A percentile compares a stretch with the other conserved stretches of the same genome.
Conservation (phyloP, 2,888 invertebrate species). For the Tipula confusa region DNA sequence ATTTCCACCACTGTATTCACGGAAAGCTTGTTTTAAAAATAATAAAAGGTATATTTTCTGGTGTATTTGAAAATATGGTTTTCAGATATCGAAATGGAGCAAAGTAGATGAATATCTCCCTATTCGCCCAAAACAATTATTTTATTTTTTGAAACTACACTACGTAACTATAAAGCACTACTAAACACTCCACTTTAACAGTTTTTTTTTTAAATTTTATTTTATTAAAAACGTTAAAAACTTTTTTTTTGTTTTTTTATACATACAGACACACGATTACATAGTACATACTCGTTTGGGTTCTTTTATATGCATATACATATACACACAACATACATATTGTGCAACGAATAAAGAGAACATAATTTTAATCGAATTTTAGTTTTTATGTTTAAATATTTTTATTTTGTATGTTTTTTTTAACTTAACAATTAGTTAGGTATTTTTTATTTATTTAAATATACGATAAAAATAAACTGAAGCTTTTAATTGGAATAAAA, state of each 20-base stretch:
- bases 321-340: too few relatives aligned
- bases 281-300: too few relatives aligned
- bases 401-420: not conserved
- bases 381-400: not conserved
- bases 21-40: not conserved
- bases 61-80: too few relatives aligned
- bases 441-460: not conserved
- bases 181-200: not conserved
- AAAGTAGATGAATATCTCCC: not conserved
- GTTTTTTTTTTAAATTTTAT: too few relatives aligned
- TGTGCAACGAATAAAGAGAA: not conserved
- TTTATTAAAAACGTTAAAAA: slow-evolving; percentile 3
- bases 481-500: not conserved
- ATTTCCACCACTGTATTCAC: not conserved
- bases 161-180: not conserved
- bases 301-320: too few relatives aligned
- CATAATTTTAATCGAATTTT: not conserved
- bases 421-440: slow-evolving; percentile 5
- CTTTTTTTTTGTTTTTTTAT: not conserved
- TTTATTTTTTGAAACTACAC: too few relatives aligned
- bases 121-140: not conserved
- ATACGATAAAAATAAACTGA: not conserved
- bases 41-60: not conserved
- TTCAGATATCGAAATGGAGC: not conserved
- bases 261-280: too few relatives aligned